A percentile compares a stretch with the other conserved stretches of the same genome.
Conservation (phyloP, 1,140 invertebrate genomes). For the Drosophila elegans region DNA sequence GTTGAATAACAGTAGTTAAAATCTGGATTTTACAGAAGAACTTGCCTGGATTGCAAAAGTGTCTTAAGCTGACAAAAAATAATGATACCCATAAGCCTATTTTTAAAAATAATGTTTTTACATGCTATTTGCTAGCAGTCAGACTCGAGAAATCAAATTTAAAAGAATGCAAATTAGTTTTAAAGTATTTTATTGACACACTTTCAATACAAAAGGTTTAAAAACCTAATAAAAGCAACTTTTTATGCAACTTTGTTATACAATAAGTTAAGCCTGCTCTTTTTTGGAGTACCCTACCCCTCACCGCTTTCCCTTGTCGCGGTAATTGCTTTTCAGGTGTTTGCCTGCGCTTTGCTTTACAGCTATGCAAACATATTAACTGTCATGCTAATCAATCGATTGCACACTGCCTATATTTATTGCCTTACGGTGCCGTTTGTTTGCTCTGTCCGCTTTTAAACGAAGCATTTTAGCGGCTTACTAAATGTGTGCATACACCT, state of each 20-base stretch:
- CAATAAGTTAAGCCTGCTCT: background rate
- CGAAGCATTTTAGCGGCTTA: constrained; percentile 21
- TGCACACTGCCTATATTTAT: constrained; percentile 32
- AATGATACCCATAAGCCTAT: too few species aligned
- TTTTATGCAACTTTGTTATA: background rate
- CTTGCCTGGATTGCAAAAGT: too few species aligned
- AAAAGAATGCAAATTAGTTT: too few species aligned
- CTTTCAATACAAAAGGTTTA: too few species aligned
- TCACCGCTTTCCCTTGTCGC: background rate
- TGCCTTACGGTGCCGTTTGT: constrained; percentile 23
- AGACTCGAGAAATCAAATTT: too few species aligned
- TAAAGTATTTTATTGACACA: too few species aligned
- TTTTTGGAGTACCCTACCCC: background rate
- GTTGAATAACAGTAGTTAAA: too few species aligned
- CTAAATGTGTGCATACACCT: constrained; percentile 6
- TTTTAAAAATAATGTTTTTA: background rate
- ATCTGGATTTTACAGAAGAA: too few species aligned
- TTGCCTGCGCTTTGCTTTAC: constrained; percentile 44
- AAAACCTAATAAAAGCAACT: too few species aligned
- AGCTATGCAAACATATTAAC: constrained; percentile 58
- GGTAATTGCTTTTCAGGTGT: constrained; percentile 30
- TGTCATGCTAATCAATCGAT: constrained; percentile 58
- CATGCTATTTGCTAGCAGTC: too few species aligned
- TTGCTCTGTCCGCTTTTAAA: constrained; percentile 18
- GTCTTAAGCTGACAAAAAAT: too few species aligned